These are phyloP conservation scores for Trichopoda pennipes DNA, from an alignment of 2,888 invertebrate genomes.

Conservation along the genomic window DNA sequence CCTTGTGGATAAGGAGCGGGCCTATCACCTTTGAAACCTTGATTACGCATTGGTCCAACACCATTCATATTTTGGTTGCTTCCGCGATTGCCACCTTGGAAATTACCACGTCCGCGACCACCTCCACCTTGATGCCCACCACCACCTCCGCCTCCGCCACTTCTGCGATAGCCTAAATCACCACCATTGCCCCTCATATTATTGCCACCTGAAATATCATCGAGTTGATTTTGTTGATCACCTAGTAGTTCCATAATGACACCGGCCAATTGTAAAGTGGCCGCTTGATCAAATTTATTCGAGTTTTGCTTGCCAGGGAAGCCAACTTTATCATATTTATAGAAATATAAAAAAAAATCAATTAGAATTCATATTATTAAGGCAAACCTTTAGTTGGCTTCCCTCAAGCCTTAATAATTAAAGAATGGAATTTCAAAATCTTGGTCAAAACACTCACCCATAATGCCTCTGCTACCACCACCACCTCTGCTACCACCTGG, in stretches of 20 bases:
- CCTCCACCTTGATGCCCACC: constrained; percentile 59
- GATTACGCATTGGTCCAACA: constrained; percentile 74
- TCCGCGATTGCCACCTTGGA: constrained; percentile 67
- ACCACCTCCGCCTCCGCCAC: constrained; percentile 65
- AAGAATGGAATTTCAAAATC: constrained; percentile 4
- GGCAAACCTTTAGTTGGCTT: constrained; percentile 56
- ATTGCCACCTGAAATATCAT: constrained; percentile 70
- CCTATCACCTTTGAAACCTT: constrained; percentile 73
- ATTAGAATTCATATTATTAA: constrained; percentile 59
- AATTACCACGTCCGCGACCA: constrained; percentile 64
- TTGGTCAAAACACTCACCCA: constrained; percentile 49
- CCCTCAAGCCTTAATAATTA: constrained; percentile 54
- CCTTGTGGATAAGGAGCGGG: constrained; percentile 73
- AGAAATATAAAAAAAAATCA: constrained; percentile 47
- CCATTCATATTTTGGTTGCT: constrained; percentile 71
- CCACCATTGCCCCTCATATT: constrained; percentile 53
- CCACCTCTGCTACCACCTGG: constrained; percentile 75
- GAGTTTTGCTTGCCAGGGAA: constrained; percentile 68
- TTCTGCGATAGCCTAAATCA: constrained; percentile 44
- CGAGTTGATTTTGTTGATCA: constrained; percentile 72
- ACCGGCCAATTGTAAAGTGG: constrained; percentile 70
- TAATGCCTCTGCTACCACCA: constrained; percentile 75
- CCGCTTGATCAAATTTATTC: constrained; percentile 65
- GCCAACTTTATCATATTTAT: constrained; percentile 67
- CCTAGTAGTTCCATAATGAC: constrained; percentile 70